Evolutionary conservation across 2,113 vertebrate species (phyloP).

Genomic region (Podilymbus podiceps): DNA sequence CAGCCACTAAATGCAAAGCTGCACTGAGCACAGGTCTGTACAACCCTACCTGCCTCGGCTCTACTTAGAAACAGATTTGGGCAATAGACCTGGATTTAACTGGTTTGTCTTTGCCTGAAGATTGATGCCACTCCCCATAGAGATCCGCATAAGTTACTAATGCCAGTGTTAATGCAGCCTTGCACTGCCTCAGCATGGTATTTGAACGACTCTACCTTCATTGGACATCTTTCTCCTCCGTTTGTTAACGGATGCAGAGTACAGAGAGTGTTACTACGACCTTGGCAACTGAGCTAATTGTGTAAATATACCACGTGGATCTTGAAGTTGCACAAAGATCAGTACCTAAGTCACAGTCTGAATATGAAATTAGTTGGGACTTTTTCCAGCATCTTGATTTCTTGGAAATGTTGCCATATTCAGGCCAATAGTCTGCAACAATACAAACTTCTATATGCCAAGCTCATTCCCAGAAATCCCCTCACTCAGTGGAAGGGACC

Average conservation of each 20-base stretch:
- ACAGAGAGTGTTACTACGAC: neutral
- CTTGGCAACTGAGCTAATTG: neutral
- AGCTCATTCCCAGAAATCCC: neutral
- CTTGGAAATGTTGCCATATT: neutral
- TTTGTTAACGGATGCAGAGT: neutral
- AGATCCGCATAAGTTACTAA: neutral
- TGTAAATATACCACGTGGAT: neutral
- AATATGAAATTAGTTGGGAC: neutral
- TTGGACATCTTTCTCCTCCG: neutral
- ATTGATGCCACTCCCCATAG: neutral
- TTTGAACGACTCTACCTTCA: neutral
- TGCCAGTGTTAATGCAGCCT: neutral
- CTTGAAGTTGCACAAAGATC: neutral
- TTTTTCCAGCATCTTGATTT: neutral
- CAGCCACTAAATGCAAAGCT: neutral
- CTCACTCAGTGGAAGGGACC: constrained; percentile 44
- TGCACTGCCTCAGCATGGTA: neutral
- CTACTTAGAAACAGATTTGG: neutral
- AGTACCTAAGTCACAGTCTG: neutral
- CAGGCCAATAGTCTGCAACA: neutral
- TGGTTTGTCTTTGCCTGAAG: neutral
- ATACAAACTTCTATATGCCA: neutral
- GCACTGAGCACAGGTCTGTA: too few species aligned
- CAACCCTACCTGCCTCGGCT: neutral
- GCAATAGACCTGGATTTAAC: neutral